phyloP scores from a whole-genome alignment of 2,113 vertebrate species.

The Sus scrofa region T2T-Sscrofa CM000824.6:207240501-207241000 shows the following conservation, averaged over 20 bases:
- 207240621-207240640: conserved; percentile 32
- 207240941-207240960: background rate
- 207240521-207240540: conserved; percentile 1
- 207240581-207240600: conserved; percentile 6
- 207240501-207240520: background rate
- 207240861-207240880: background rate
- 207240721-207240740: background rate
- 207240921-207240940: background rate
- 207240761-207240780: background rate
- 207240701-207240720: conserved; percentile 19
- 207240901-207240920: background rate
- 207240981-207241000: background rate
- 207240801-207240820: conserved; percentile 15
- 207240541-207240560: conserved; percentile 53
- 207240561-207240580: conserved; percentile 40
- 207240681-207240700: conserved; percentile 56
- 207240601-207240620: background rate
- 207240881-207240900: background rate
- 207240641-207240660: conserved; percentile 59
- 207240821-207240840: background rate
- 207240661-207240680: conserved; percentile 24
- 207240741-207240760: background rate
- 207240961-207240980: background rate
- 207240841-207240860: background rate
- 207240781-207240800: background rate